Base-by-base conservation (phyloP, 2,888 invertebrate species). In the Andrena trimmerana region DNA sequence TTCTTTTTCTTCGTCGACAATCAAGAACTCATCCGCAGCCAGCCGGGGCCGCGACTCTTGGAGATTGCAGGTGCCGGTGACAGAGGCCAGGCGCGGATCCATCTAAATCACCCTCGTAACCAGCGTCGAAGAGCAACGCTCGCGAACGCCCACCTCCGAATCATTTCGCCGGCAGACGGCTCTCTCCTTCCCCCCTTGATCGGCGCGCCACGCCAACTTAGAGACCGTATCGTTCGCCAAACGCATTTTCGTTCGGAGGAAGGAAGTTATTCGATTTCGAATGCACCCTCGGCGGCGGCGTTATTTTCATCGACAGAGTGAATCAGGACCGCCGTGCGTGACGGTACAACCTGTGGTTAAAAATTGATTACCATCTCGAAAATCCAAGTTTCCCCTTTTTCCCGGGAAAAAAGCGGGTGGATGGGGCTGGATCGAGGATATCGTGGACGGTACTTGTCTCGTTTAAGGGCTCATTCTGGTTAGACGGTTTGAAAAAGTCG, bases 1-100 rank as follows among this genome's bases (percentile, higher is more conserved):
- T 83, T 86, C 88, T 88, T 88, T 88, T 88, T 88, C 88, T 89
- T 88, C 89, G 79, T 88, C 83, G 88, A 70, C 89, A 83, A 87
- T 88, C 88, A 84, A 87, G 88, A 87, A 89, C 87, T 79, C 78
- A 63, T 86, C 89, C 75, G 66, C 72, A 75, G 60, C 69, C 73
- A 71, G 71, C 52, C 70, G 48, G 24, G n/a, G n/a, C n/a, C 48
- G 74, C 70, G 16, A 31, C 86, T 75, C 73, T 57, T 79, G 70
- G 68, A 70, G 85, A 71, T 81, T 20, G 72, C 75, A 60, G 48
- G 36, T 20, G 75, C 75, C 57, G 48, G 36, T 74, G 78, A 20
- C 67, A 57, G 33, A 68, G 42, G 70, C 65, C 70, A 36, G 70
- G 57, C 62, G 70, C 52, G 48, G 66, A 52, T 66, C 78, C 67